A percentile compares a stretch with the other conserved stretches of the same genome.
Evolutionary conservation across 1,140 invertebrate genomes (phyloP).

Genomic region (Tachypleus tridentatus): DNA sequence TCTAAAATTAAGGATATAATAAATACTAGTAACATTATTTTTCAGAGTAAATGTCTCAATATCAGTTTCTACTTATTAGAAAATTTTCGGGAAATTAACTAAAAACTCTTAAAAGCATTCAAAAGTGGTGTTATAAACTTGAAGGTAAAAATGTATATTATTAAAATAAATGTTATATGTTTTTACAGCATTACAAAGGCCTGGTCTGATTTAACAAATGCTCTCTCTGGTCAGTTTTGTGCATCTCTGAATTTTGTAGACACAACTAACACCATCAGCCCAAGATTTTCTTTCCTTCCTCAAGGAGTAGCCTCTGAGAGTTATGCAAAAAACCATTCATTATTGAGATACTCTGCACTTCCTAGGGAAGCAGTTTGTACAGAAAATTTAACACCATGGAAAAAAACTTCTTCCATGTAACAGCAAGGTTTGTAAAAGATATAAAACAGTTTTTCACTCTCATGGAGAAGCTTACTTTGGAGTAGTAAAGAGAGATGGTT

Average conservation of each 20-base stretch:
- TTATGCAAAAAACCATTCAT: slow-evolving; percentile 40
- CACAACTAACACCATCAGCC: slow-evolving; percentile 68
- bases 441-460: slow-evolving; percentile 5
- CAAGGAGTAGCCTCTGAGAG: slow-evolving; percentile 44
- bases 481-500: no score
- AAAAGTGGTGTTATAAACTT: no score
- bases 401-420: slow-evolving; percentile 85
- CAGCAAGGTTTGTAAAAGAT: slow-evolving; percentile 38
- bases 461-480: background rate
- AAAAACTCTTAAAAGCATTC: no score
- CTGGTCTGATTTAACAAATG: slow-evolving; percentile 77
- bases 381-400: slow-evolving; percentile 97
- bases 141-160: no score
- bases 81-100: no score
- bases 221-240: slow-evolving; percentile 85
- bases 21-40: no score
- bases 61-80: no score
- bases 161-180: slow-evolving; percentile 7
- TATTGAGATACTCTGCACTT: slow-evolving; percentile 68
- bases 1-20: no score
- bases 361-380: slow-evolving; percentile 95
- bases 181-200: slow-evolving; percentile 51
- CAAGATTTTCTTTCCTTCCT: slow-evolving; percentile 68
- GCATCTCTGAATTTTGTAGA: slow-evolving; percentile 94
- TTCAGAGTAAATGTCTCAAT: no score